A percentile compares a stretch with the other conserved stretches of the same genome.
phyloP scores from a whole-genome alignment of 2,888 invertebrate species.

The Protodeltote pygarga region DNA sequence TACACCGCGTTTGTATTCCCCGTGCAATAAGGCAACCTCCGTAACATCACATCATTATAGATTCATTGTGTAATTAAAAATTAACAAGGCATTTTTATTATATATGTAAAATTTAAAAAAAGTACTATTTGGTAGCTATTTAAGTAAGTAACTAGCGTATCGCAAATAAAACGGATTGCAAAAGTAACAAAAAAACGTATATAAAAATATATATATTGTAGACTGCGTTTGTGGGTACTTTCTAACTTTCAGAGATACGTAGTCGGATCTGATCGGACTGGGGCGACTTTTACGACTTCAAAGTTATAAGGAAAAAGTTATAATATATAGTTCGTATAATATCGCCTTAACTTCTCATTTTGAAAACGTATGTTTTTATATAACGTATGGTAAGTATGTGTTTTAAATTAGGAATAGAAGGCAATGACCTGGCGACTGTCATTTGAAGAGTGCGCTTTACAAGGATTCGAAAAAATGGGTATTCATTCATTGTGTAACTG shows the following conservation, averaged over 20 bases:
- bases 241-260: conserved; percentile 23
- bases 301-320: neutral
- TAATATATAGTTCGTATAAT: too few species aligned
- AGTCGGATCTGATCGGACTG: conserved; percentile 47
- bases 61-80: conserved; percentile 72
- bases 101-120: conserved; percentile 75
- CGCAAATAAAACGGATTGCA: conserved; percentile 59
- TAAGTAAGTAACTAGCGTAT: conserved; percentile 77
- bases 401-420: too few species aligned
- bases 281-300: conserved; percentile 23
- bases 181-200: conserved; percentile 61
- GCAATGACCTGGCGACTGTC: too few species aligned
- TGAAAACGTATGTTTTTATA: too few species aligned
- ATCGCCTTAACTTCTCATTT: too few species aligned
- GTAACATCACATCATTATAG: conserved; percentile 29
- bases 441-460: too few species aligned
- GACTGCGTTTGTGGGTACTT: conserved; percentile 58
- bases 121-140: conserved; percentile 79
- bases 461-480: too few species aligned
- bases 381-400: too few species aligned
- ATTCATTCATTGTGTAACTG: too few species aligned
- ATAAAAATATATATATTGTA: conserved; percentile 56
- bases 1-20: conserved; percentile 19
- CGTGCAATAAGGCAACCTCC: conserved; percentile 46
- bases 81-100: conserved; percentile 76